These are phyloP conservation scores for Spatula clypeata DNA, from an alignment of 2,797 vertebrate species.

Conservation along the genomic window DNA sequence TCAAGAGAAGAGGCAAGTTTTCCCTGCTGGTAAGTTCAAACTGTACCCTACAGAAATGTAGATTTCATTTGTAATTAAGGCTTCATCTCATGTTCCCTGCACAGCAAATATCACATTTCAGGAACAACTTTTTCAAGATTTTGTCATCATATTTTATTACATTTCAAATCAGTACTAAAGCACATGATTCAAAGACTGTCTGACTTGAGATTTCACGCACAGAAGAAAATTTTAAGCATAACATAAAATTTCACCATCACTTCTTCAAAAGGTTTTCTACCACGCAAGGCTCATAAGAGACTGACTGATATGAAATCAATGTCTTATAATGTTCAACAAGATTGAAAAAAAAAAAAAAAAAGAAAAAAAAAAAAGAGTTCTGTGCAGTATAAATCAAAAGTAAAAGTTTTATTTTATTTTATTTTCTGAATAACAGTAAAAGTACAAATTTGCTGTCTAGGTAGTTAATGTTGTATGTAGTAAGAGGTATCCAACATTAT, in stretches of 20 bases:
- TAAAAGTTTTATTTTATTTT: background rate
- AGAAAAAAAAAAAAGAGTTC: background rate
- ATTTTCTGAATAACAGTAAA: background rate
- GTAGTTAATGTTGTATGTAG: background rate
- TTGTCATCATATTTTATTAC: accelerated
- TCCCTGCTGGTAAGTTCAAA: background rate
- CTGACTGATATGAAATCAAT: background rate
- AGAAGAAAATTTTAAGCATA: background rate
- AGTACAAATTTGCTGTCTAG: background rate
- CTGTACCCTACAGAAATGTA: background rate
- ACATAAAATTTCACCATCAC: background rate
- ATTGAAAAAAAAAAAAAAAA: background rate
- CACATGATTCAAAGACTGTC: background rate
- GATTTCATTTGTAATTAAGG: background rate
- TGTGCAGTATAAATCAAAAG: background rate
- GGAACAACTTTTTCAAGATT: background rate
- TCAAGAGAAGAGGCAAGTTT: background rate
- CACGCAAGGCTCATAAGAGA: background rate
- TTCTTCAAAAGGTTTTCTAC: background rate
- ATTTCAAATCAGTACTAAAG: background rate
- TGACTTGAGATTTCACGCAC: background rate
- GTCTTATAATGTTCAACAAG: background rate
- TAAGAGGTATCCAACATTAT: background rate
- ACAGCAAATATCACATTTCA: background rate
- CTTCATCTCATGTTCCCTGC: background rate